Evolutionary conservation across 2,113 vertebrate genomes (phyloP).

Genomic region (Caretta caretta): DNA sequence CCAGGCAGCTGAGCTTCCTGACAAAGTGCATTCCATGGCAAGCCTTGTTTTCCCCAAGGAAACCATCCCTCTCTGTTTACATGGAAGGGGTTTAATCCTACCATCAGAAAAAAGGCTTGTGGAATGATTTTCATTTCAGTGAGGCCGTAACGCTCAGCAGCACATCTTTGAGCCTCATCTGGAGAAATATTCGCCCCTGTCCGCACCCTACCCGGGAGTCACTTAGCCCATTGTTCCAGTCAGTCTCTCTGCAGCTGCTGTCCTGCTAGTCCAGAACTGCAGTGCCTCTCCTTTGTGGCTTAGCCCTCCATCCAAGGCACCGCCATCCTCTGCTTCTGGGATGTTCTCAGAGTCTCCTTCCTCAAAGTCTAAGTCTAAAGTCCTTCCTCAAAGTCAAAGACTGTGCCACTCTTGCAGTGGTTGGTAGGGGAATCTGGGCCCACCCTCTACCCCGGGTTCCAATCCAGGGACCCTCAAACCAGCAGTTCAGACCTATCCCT

Average conservation of each 20-base stretch:
- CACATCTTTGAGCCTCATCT: neutral
- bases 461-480: neutral
- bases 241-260: neutral
- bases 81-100: neutral
- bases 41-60: neutral
- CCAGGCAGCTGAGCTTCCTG: slow-evolving; percentile 44
- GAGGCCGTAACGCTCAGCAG: neutral
- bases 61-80: neutral
- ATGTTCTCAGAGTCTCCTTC: neutral
- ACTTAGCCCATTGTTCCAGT: neutral
- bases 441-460: neutral
- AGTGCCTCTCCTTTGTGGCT: neutral
- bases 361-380: too few relatives aligned
- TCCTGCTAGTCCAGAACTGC: neutral
- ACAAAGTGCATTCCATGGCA: slow-evolving; percentile 34
- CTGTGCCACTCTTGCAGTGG: neutral
- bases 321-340: neutral
- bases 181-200: neutral
- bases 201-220: neutral
- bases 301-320: neutral
- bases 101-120: neutral
- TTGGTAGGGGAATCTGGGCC: neutral
- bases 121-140: neutral
- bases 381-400: neutral
- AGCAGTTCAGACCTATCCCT: neutral